Percentiles rank a stretch among this genome's conserved stretches.
phyloP scores from a whole-genome alignment of 2,113 vertebrate genomes.

The Dendrocopos noguchii region DNA sequence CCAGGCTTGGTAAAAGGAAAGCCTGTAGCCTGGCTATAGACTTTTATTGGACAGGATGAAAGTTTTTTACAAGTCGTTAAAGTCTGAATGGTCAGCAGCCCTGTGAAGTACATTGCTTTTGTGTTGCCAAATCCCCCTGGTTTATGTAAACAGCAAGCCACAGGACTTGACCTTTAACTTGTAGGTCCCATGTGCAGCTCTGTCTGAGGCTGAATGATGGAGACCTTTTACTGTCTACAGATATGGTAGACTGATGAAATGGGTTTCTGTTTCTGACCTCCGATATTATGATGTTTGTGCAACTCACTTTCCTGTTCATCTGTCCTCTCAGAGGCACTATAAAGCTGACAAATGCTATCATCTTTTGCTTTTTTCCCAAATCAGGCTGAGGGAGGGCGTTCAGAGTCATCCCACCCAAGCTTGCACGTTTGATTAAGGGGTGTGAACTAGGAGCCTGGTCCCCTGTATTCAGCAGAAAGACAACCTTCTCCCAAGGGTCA shows the following conservation, averaged over 20 bases:
- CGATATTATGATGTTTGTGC: neutral
- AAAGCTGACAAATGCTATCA: neutral
- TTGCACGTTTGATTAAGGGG: neutral
- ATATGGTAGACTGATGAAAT: neutral
- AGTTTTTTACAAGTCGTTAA: neutral
- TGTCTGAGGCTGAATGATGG: neutral
- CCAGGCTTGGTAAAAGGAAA: neutral
- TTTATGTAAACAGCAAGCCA: neutral
- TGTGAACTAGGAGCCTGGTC: neutral
- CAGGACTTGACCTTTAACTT: neutral
- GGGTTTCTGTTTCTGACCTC: neutral
- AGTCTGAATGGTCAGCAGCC: neutral
- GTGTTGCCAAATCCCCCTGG: neutral
- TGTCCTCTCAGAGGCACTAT: neutral
- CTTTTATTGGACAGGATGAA: neutral
- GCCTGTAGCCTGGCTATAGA: fast-evolving
- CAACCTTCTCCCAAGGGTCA: neutral
- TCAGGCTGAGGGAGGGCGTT: neutral
- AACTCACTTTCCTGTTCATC: neutral
- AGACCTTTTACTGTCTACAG: neutral
- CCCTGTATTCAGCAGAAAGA: neutral
- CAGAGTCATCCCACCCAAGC: neutral
- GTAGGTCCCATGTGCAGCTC: neutral
- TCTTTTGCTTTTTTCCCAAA: neutral
- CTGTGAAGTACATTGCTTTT: neutral